phyloP scores from a whole-genome alignment of 1,140 invertebrate genomes.

The roundworm (Caenorhabditis elegans) region DNA sequence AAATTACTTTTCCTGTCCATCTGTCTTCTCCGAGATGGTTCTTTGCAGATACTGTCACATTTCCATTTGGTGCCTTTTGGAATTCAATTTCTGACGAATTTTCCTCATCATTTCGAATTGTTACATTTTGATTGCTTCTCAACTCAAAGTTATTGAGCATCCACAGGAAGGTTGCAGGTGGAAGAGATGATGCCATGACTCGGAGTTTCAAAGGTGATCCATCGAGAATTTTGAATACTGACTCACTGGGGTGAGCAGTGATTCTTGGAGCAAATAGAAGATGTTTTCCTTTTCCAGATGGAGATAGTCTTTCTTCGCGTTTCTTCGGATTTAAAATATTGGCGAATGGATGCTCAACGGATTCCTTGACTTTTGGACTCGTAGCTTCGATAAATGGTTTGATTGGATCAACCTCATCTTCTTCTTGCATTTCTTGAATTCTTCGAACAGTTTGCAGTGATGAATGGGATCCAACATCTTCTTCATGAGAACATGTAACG shows the following conservation, averaged over 20 bases:
- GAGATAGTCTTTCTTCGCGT: background rate
- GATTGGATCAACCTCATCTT: background rate
- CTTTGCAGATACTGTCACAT: conserved; percentile 55
- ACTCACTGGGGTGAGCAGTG: conserved; percentile 42
- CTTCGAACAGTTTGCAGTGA: conserved; percentile 15
- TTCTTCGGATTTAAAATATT: conserved; percentile 34
- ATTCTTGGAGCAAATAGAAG: conserved; percentile 57
- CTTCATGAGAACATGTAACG: conserved; percentile 37
- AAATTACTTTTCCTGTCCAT: conserved; percentile 51
- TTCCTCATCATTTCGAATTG: conserved; percentile 48
- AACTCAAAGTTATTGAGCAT: conserved; percentile 61
- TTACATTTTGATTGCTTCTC: conserved; percentile 49
- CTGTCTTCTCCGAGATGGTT: conserved; percentile 55
- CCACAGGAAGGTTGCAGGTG: conserved; percentile 58
- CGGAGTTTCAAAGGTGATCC: conserved; percentile 52
- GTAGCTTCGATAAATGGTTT: conserved; percentile 21
- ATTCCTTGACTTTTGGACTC: conserved; percentile 21
- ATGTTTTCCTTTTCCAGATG: conserved; percentile 13
- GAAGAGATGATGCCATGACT: conserved; percentile 55
- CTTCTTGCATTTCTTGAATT: background rate
- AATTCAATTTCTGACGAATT: conserved; percentile 52
- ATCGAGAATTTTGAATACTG: conserved; percentile 41
- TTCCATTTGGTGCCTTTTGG: conserved; percentile 50
- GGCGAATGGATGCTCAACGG: conserved; percentile 35
- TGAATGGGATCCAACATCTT: conserved; percentile 28